A percentile compares a stretch with the other conserved stretches of the same genome.
phyloP scores from a whole-genome alignment of 2,113 vertebrate genomes.

The Campylorhamphus procurvoides region DNA sequence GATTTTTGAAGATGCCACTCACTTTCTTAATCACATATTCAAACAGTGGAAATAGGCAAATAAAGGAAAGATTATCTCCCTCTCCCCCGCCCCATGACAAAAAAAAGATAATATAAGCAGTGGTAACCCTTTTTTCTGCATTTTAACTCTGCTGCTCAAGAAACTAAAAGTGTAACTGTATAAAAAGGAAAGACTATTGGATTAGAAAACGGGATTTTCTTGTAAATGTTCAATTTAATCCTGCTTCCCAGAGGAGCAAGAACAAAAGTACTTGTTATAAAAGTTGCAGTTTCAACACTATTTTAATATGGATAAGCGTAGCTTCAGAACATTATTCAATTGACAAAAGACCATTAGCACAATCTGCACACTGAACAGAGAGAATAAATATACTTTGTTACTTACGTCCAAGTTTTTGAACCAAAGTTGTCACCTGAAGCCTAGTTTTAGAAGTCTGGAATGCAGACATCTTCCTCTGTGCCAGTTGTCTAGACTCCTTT shows the following conservation, averaged over 20 bases:
- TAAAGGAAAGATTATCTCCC: neutral
- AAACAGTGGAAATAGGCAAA: neutral
- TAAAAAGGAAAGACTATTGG: neutral
- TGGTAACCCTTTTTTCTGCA: neutral
- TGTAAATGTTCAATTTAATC: neutral
- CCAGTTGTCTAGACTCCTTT: neutral
- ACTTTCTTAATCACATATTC: neutral
- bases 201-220: neutral
- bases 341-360: neutral
- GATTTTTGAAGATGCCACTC: neutral
- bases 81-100: fast-evolving
- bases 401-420: neutral
- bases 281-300: neutral
- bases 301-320: neutral
- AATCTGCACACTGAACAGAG: neutral
- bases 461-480: neutral
- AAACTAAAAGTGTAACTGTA: neutral
- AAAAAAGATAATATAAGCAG: neutral
- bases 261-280: neutral
- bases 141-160: neutral
- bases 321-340: neutral
- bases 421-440: neutral
- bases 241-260: neutral
- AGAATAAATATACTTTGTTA: neutral
- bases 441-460: neutral